Evolutionary conservation across 2,888 invertebrate genomes (phyloP).

Genomic region (Eudasyphora cyanicolor): DNA sequence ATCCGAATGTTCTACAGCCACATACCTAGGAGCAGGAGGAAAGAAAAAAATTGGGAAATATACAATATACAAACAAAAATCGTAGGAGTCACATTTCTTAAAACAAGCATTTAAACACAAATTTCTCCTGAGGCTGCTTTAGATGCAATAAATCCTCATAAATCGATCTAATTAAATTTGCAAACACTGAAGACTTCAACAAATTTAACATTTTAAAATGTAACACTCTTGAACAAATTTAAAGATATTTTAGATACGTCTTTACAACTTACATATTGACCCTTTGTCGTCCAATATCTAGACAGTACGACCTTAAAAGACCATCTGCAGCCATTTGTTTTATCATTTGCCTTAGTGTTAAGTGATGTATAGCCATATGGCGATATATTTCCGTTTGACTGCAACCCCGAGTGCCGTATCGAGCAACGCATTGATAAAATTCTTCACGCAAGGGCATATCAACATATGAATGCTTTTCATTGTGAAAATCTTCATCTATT

Average conservation of each 20-base stretch:
- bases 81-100: background rate
- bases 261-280: conserved; percentile 73
- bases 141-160: no score
- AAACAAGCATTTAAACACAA: background rate
- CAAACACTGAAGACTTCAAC: no score
- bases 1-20: conserved; percentile 66
- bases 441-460: conserved; percentile 81
- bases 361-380: conserved; percentile 79
- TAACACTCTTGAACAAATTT: no score
- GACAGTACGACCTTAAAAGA: conserved; percentile 81
- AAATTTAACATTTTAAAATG: no score
- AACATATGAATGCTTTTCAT: conserved; percentile 70
- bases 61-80: no score
- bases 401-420: conserved; percentile 81
- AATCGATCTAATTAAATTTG: no score
- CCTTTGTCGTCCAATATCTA: conserved; percentile 82
- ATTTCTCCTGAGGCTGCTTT: no score
- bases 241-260: no score
- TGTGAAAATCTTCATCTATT: conserved; percentile 68
- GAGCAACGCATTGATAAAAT: conserved; percentile 81
- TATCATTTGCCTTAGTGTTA: conserved; percentile 80
- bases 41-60: background rate
- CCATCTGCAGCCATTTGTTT: conserved; percentile 78
- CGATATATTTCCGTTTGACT: conserved; percentile 80
- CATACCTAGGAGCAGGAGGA: conserved; percentile 62